Percentiles rank a stretch among this genome's conserved stretches.
Evolutionary conservation across 1,140 invertebrate genomes (phyloP).

Genomic region (Macrosteles quadrilineatus): DNA sequence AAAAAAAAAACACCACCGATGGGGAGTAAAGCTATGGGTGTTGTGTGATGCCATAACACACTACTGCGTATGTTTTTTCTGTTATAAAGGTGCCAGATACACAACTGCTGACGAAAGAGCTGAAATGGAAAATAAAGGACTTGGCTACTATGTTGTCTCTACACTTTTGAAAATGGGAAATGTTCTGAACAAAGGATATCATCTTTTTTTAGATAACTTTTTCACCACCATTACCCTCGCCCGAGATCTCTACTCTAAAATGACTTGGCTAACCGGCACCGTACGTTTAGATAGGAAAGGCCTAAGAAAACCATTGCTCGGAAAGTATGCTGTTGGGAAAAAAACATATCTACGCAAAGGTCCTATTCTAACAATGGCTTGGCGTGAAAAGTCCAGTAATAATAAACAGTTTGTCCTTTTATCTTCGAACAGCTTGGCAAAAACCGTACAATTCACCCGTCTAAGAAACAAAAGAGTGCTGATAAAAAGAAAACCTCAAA

Average conservation of each 20-base stretch:
- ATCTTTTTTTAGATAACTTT: background rate
- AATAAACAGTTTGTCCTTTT: too few relatives aligned
- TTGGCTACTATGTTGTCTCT: background rate
- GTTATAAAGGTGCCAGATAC: slow-evolving; percentile 36
- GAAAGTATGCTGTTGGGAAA: slow-evolving; percentile 8
- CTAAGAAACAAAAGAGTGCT: too few relatives aligned
- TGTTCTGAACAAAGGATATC: background rate
- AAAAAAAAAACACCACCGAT: background rate
- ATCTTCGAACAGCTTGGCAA: background rate
- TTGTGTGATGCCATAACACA: slow-evolving; percentile 24
- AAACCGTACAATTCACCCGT: too few relatives aligned
- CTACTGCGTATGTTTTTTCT: slow-evolving; percentile 38
- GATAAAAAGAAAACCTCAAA: too few relatives aligned
- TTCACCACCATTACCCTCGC: background rate
- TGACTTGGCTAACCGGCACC: slow-evolving; percentile 6
- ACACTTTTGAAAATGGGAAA: background rate
- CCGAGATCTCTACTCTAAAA: background rate
- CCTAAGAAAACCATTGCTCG: background rate
- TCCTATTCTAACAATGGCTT: slow-evolving; percentile 23
- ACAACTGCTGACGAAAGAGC: background rate
- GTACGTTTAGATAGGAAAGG: background rate
- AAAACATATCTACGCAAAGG: slow-evolving; percentile 20
- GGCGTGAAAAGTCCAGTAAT: background rate
- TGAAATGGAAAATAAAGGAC: background rate
- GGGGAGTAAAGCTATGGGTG: background rate